These are phyloP conservation scores for Calosoma granatense DNA, from an alignment of 1,140 invertebrate genomes.

Conservation along the genomic window DNA sequence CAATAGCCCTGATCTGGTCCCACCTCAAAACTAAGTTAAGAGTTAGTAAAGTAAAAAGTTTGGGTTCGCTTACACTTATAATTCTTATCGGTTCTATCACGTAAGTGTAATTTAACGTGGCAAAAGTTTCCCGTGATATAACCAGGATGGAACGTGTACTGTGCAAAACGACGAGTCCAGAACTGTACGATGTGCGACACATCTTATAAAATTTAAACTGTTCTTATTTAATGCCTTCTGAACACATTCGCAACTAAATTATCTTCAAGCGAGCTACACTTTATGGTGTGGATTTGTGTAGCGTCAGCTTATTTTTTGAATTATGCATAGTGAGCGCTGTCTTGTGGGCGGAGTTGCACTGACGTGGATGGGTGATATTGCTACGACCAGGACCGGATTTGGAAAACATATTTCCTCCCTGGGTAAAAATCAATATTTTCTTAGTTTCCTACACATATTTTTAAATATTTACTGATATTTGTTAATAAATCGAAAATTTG, in stretches of 20 bases:
- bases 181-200: neutral
- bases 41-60: too few species aligned
- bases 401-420: too few species aligned
- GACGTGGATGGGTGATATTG: too few species aligned
- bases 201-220: constrained; percentile 7
- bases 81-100: constrained; percentile 3
- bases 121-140: neutral
- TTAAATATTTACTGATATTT: too few species aligned
- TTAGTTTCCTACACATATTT: too few species aligned
- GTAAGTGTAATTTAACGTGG: constrained; percentile 2
- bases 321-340: constrained; percentile 2
- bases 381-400: too few species aligned
- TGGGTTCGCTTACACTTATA: too few species aligned
- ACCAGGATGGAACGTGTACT: neutral
- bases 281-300: constrained; percentile 5
- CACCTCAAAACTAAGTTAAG: too few species aligned
- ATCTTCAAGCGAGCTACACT: neutral
- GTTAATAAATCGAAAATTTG: too few species aligned
- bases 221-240: constrained; percentile 6
- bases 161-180: neutral
- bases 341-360: neutral
- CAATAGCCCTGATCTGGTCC: too few species aligned
- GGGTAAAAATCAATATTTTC: too few species aligned
- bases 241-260: constrained; percentile 6
- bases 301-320: constrained; percentile 8